Percentiles rank a stretch among this genome's conserved stretches.
These are phyloP conservation scores for Bradypus variegatus DNA, from an alignment of 2,797 vertebrate species.

Conservation along the genomic window DNA sequence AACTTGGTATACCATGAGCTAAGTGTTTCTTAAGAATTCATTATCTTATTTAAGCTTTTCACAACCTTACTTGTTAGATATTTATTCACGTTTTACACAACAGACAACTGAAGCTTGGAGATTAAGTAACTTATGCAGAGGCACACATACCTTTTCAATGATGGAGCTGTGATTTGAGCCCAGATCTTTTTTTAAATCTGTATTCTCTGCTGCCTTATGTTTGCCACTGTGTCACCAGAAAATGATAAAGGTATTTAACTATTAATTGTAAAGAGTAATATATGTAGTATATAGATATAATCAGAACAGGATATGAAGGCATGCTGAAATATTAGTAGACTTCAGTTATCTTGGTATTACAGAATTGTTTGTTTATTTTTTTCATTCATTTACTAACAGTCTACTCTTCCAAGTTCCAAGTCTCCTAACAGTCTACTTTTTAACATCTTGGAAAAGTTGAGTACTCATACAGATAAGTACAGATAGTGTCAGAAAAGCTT, in stretches of 20 bases:
- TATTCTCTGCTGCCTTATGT: conserved; percentile 37
- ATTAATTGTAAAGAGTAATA: neutral
- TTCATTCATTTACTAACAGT: neutral
- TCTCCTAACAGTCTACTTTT: conserved; percentile 20
- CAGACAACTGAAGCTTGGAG: neutral
- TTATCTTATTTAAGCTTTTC: conserved; percentile 20
- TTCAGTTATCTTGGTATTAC: conserved; percentile 23
- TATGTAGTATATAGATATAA: neutral
- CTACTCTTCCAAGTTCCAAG: conserved; percentile 18
- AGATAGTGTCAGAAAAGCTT: neutral
- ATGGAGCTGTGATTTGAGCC: too few species aligned
- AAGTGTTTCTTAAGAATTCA: conserved; percentile 25
- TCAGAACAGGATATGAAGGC: conserved; percentile 2
- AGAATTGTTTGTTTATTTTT: conserved; percentile 25
- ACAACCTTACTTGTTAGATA: neutral
- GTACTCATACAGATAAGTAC: neutral
- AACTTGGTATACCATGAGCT: neutral
- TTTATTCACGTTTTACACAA: conserved; percentile 6
- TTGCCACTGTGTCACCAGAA: conserved; percentile 39
- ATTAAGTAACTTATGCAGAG: conserved; percentile 11
- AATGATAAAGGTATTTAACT: conserved; percentile 41
- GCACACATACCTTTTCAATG: neutral
- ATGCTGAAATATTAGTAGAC: conserved; percentile 12
- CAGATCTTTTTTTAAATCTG: conserved; percentile 48
- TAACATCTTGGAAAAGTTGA: neutral